These are phyloP conservation scores for Xestia sexstrigata DNA, from an alignment of 2,888 invertebrate species.

Conservation along the genomic window DNA sequence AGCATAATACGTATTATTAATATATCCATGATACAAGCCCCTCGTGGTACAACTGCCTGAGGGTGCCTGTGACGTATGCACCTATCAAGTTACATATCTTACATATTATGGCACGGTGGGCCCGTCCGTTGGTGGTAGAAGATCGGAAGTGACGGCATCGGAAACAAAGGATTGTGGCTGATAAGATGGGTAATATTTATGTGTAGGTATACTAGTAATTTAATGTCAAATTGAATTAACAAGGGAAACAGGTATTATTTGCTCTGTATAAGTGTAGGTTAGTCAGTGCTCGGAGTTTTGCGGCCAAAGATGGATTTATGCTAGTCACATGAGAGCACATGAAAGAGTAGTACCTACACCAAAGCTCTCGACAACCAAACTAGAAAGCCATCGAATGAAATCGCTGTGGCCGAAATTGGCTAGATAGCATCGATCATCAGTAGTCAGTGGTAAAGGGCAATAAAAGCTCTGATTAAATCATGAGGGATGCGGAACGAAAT, in stretches of 20 bases:
- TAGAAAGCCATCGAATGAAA: too few species aligned
- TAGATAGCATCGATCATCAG: too few species aligned
- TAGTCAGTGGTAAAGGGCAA: too few species aligned
- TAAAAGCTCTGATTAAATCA: not conserved
- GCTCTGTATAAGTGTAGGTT: too few species aligned
- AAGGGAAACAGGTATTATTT: not conserved
- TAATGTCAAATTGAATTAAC: not conserved
- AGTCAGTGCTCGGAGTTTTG: too few species aligned
- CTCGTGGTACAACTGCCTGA: not conserved
- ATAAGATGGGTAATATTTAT: not conserved
- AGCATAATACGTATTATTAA: not conserved
- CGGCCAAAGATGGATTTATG: too few species aligned
- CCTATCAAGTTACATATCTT: slow-evolving; percentile 25
- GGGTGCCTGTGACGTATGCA: slow-evolving; percentile 25
- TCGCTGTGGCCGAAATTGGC: too few species aligned
- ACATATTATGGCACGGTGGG: slow-evolving; percentile 29
- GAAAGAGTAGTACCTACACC: too few species aligned
- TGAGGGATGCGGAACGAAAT: too few species aligned
- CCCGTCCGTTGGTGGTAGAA: not conserved
- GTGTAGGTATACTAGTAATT: not conserved
- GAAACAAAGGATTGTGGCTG: slow-evolving; percentile 12
- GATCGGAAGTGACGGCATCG: slow-evolving; percentile 12
- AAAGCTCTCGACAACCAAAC: too few species aligned
- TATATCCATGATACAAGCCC: not conserved
- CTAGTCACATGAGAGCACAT: too few species aligned